These are phyloP conservation scores for Indicator maculatus DNA, from an alignment of 2,113 vertebrate genomes.

Conservation along the genomic window DNA sequence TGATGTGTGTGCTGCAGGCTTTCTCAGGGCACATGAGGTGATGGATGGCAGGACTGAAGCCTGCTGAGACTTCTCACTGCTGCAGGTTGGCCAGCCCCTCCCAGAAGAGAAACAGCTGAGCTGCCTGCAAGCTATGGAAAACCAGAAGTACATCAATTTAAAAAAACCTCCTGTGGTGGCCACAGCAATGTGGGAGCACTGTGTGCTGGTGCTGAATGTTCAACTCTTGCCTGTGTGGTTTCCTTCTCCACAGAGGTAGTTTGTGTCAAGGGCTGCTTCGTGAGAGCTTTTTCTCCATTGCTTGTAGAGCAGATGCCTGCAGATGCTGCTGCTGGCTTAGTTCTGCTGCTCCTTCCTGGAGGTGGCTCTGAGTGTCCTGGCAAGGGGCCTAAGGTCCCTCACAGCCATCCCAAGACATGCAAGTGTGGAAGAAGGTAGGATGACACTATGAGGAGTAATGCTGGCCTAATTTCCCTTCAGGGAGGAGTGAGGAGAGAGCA, in stretches of 20 bases:
- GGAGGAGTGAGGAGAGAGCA: no score
- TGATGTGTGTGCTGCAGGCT: background rate
- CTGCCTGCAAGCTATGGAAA: background rate
- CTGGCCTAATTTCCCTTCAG: background rate
- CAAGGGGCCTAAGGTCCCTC: background rate
- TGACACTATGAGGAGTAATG: rapidly evolving
- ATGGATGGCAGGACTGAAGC: background rate
- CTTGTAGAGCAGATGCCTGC: rapidly evolving
- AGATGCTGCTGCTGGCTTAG: background rate
- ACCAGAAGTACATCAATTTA: background rate
- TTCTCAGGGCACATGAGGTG: background rate
- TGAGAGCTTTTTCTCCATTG: background rate
- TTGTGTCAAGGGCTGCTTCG: background rate
- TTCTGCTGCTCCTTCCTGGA: background rate
- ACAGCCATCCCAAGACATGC: background rate
- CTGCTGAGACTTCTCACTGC: background rate
- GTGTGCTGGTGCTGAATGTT: background rate
- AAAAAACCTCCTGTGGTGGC: background rate
- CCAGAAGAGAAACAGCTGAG: background rate
- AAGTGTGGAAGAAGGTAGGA: background rate
- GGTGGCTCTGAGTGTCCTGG: background rate
- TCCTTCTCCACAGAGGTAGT: background rate
- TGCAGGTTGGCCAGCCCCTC: background rate
- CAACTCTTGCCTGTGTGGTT: background rate
- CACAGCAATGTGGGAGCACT: rapidly evolving